Conservation (phyloP, 2,113 vertebrate species). For the Todiramphus saurophagus region DNA sequence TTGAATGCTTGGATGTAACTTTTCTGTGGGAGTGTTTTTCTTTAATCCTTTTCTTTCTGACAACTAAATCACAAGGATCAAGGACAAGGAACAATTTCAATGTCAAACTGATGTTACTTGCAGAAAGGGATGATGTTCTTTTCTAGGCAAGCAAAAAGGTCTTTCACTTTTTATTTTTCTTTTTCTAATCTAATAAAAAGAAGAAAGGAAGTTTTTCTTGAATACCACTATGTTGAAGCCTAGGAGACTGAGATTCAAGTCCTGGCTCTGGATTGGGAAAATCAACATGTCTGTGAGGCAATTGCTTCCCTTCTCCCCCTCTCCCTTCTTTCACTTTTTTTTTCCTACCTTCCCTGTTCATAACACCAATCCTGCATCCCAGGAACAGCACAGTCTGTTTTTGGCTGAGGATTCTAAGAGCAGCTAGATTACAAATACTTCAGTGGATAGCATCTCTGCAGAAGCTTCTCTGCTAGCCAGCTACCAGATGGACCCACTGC, state of each 20-base stretch:
- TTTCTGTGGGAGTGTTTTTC: slow-evolving; percentile 3
- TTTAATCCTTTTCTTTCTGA: neutral
- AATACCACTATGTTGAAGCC: neutral
- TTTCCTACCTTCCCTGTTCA: neutral
- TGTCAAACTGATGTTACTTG: neutral
- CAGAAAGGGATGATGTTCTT: neutral
- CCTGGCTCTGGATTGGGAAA: neutral
- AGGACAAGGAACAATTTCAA: neutral
- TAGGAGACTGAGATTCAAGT: neutral
- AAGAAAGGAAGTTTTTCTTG: neutral
- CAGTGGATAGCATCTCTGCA: neutral
- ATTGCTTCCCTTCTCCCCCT: neutral
- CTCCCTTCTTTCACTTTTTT: neutral
- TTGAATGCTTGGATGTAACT: neutral
- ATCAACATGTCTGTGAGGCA: neutral
- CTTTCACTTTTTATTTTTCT: neutral
- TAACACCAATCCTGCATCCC: neutral
- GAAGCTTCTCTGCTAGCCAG: neutral
- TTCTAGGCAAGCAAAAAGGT: neutral
- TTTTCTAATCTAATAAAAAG: neutral
- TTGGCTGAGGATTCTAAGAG: neutral
- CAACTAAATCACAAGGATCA: neutral
- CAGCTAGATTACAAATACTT: neutral
- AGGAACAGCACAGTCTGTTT: neutral
- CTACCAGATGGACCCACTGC: rapidly evolving